A percentile compares a stretch with the other conserved stretches of the same genome.
These are phyloP conservation scores for Corydoras sp. DNA, from an alignment of 2,113 vertebrate species.

Conservation along the genomic window DNA sequence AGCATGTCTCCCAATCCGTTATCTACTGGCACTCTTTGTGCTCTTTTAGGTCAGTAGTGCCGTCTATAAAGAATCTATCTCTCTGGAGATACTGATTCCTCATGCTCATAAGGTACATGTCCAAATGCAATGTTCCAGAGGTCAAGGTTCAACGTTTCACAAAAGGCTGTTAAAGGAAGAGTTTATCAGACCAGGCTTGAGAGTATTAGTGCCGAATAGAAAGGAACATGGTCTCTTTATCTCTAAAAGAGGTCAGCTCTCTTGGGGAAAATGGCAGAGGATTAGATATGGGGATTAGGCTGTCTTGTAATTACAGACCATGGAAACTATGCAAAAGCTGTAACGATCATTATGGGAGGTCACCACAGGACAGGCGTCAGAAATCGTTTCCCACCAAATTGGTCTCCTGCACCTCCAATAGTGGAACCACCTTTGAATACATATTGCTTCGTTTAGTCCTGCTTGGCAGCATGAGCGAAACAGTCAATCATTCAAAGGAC, in stretches of 20 bases:
- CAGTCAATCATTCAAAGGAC: not conserved
- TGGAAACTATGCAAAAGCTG: slow-evolving; percentile 44
- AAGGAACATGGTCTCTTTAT: slow-evolving; percentile 59
- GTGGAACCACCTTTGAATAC: slow-evolving; percentile 24
- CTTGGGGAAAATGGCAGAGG: slow-evolving; percentile 45
- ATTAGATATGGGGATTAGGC: slow-evolving; percentile 57
- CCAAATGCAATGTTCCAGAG: slow-evolving; percentile 25
- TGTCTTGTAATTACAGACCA: slow-evolving; percentile 56
- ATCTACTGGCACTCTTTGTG: slow-evolving; percentile 45
- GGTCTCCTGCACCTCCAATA: too few species aligned
- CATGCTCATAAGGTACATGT: slow-evolving; percentile 17
- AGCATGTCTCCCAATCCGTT: slow-evolving; percentile 48
- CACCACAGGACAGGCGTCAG: slow-evolving; percentile 47
- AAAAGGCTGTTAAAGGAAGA: slow-evolving; percentile 40
- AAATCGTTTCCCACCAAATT: slow-evolving; percentile 44
- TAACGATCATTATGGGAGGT: slow-evolving; percentile 59
- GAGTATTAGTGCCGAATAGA: slow-evolving; percentile 38
- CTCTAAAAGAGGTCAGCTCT: slow-evolving; percentile 60
- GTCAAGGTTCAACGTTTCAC: slow-evolving; percentile 32
- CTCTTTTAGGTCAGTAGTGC: slow-evolving; percentile 46
- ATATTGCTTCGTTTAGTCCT: slow-evolving; percentile 21
- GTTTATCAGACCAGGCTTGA: slow-evolving; percentile 47
- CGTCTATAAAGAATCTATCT: slow-evolving; percentile 40
- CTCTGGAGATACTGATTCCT: slow-evolving; percentile 5
- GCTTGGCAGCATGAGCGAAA: slow-evolving; percentile 2